Conservation (phyloP, 2,113 vertebrate genomes). For the Cottus gobio region DNA sequence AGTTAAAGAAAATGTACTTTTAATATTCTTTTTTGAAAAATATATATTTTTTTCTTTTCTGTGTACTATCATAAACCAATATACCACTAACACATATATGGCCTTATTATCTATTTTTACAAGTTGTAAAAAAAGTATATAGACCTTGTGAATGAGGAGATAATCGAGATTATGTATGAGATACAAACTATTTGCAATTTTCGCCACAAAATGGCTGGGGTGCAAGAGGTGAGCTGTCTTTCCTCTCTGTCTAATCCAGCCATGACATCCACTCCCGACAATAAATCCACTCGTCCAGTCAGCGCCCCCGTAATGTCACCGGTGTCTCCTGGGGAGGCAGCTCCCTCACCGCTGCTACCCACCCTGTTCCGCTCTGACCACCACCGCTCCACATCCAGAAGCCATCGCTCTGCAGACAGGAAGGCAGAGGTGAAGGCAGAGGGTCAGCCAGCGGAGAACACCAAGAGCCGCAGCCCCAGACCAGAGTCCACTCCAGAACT, state of each 20-base stretch:
- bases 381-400: slow-evolving; percentile 70
- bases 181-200: too few relatives aligned
- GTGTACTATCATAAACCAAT: too few relatives aligned
- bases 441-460: slow-evolving; percentile 62
- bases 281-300: slow-evolving; percentile 89
- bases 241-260: slow-evolving; percentile 72
- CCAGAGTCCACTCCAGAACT: slow-evolving; percentile 78
- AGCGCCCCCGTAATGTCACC: slow-evolving; percentile 93
- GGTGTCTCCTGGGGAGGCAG: slow-evolving; percentile 82
- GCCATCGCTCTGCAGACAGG: slow-evolving; percentile 75
- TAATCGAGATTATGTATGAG: too few relatives aligned
- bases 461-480: slow-evolving; percentile 78
- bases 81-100: too few relatives aligned
- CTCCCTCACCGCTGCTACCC: slow-evolving; percentile 65
- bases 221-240: neutral
- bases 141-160: too few relatives aligned
- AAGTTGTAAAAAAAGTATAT: too few relatives aligned
- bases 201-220: too few relatives aligned
- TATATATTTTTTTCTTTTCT: too few relatives aligned
- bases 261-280: slow-evolving; percentile 89
- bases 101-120: too few relatives aligned
- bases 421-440: slow-evolving; percentile 82
- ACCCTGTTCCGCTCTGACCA: slow-evolving; percentile 43
- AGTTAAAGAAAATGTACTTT: too few relatives aligned
- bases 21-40: too few relatives aligned